These are phyloP conservation scores for Drosophila fuyamai DNA, from an alignment of 1,140 invertebrate genomes.

Conservation along the genomic window DNA sequence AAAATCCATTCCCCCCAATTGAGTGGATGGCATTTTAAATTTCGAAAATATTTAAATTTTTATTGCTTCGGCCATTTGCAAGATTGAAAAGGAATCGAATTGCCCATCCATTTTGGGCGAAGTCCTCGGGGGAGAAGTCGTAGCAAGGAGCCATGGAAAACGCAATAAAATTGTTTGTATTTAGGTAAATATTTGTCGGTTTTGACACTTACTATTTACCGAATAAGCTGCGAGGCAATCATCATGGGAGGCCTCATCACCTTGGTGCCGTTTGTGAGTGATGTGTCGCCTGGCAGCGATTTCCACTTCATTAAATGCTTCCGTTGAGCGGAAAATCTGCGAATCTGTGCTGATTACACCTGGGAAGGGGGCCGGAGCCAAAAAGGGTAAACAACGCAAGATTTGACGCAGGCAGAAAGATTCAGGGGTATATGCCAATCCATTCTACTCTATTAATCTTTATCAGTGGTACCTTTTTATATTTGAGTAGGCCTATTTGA, in stretches of 20 bases:
- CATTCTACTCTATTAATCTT: background rate
- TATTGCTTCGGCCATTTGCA: conserved; percentile 67
- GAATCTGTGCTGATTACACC: conserved; percentile 61
- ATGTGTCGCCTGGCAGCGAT: conserved; percentile 57
- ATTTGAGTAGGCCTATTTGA: background rate
- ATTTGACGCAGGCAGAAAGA: background rate
- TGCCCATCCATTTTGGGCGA: conserved; percentile 28
- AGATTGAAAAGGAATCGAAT: conserved; percentile 65
- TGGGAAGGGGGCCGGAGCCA: background rate
- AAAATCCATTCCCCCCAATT: conserved; percentile 30
- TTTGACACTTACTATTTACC: conserved; percentile 73
- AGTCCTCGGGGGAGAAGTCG: conserved; percentile 1
- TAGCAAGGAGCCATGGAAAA: conserved; percentile 2
- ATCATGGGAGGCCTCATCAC: conserved; percentile 33
- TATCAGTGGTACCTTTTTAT: background rate
- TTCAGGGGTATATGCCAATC: background rate
- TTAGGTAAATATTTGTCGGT: conserved; percentile 74
- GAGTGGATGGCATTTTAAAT: conserved; percentile 66
- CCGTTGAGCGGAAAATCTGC: conserved; percentile 71
- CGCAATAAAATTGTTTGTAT: conserved; percentile 60
- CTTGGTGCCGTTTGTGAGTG: conserved; percentile 33
- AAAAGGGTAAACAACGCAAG: conserved; percentile 53
- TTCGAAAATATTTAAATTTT: conserved; percentile 80
- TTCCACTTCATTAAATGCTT: conserved; percentile 80
- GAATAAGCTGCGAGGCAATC: conserved; percentile 37